Evolutionary conservation across 2,113 vertebrate species (phyloP), one percentile per base, ranked within the genome.

Genomic region (Hiodon alosoides): DNA sequence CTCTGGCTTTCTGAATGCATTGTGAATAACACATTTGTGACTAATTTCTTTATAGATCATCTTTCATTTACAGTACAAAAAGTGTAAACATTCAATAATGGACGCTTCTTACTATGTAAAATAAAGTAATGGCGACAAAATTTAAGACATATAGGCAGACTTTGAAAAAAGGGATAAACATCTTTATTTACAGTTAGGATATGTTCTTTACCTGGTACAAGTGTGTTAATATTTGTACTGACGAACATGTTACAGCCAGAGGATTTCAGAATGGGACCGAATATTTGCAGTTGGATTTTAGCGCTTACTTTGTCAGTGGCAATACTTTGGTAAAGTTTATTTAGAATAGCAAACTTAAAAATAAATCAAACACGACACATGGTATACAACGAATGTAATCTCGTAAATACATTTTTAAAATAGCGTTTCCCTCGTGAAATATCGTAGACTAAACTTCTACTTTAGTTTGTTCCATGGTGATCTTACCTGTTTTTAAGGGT

Each of bases 141-240:
- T 59, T 82, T 7, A 8, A 55, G 50, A 55, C 7, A 60, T 3
- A 59, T 14, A 68, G 57, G 17, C 14, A 68, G 9, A 7, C 10
- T 55, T 13, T 17, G 48, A 16, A 61, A 81, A 74, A 53, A 31
- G 31, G 52, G 69, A 69, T 54, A 84, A 87, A 88, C 84, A 86
- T 84, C 77, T 78, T 79, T 87, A 89, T 88, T 83, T 87, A 89
- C 87, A 89, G 79, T 78, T 75, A 81, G 54, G 73, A 79, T 83
- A 77, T 84, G 77, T 77, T 78, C 73, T 59, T 17, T 50, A 68
- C 48, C 65, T 14, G 11, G 64, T 74, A 8, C n/a, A 31, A 51
- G 10, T 46, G 64, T 67, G 65, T 55, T 74, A 31, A 53, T 48
- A n/a, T 50, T 48, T 52, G 50, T 8, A 68, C n/a, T 46, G 67